These are phyloP conservation scores for Poecilia velifera DNA, from an alignment of 2,797 vertebrate genomes.

Conservation along the genomic window DNA sequence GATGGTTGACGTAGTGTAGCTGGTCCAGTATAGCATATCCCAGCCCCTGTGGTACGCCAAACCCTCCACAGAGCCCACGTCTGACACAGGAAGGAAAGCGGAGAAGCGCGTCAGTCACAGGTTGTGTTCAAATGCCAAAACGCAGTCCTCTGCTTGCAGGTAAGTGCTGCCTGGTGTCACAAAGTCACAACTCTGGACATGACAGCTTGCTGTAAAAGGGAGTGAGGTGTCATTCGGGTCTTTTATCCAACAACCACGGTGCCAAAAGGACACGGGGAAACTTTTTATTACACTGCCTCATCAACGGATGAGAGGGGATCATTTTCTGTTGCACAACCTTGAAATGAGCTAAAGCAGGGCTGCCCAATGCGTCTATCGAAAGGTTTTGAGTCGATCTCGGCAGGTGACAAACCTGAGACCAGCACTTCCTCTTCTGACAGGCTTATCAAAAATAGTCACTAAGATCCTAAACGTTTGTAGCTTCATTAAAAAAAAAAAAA, in stretches of 20 bases:
- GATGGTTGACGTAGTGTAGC: conserved; percentile 97
- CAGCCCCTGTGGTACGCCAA: conserved; percentile 94
- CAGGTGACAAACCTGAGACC: too few relatives aligned
- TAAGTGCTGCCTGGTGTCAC: conserved; percentile 12
- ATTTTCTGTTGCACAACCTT: conserved; percentile 35
- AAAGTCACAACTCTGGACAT: conserved; percentile 35
- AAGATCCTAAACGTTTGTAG: too few relatives aligned
- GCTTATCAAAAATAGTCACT: too few relatives aligned
- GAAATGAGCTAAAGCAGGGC: conserved; percentile 36
- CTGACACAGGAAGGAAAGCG: conserved; percentile 67
- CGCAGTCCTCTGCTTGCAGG: conserved; percentile 50
- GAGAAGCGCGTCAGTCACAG: conserved; percentile 45
- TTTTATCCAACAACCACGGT: conserved; percentile 67
- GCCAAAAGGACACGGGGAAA: conserved; percentile 62
- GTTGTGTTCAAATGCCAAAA: conserved; percentile 55
- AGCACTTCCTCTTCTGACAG: too few relatives aligned
- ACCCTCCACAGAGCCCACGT: conserved; percentile 96
- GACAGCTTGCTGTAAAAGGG: conserved; percentile 60
- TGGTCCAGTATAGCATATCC: conserved; percentile 98
- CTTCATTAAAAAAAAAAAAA: too few relatives aligned
- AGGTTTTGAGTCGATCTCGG: too few relatives aligned
- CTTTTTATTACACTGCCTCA: conserved; percentile 59
- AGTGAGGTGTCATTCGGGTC: conserved; percentile 59
- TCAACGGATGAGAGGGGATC: conserved; percentile 47
- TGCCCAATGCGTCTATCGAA: too few relatives aligned